Evolutionary conservation across 2,113 vertebrate species (phyloP), one percentile per base, ranked within the genome.

Genomic region (Platycercus adscitus): DNA sequence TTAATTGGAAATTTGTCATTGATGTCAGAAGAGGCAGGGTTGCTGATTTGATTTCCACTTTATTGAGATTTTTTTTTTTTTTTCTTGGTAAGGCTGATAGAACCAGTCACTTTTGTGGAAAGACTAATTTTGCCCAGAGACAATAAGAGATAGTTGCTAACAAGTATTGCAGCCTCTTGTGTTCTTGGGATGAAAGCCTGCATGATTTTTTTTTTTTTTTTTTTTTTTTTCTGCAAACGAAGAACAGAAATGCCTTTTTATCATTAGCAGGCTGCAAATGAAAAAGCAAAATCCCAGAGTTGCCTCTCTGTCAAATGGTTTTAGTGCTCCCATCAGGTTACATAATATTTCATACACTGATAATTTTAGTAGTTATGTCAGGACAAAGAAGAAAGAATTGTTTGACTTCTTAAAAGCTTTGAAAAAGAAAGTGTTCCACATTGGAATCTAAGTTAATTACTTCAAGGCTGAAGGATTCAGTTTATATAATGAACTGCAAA

Each of bases 401-500:
- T 89, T 41, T 83, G 35, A 94, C 14, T 96, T 94, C 91, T 60
- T 50, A 64, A 97, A 88, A 37, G 1, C 21, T 84, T 47, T 61
- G 31, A 71, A 61, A 79, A 80, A 18, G 18, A 88, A 88, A 89
- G 78, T 89, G 6, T 79, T 94, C 64, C 60, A 90, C 89, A 93
- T 65, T 95, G 58, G 39, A 64, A 86, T 73, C 65, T 58, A 88
- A 88, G 21, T 93, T 91, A 94, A 87, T 94, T 96, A 96, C 37
- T 68, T 79, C 24, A 87, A 82, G 56, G 17, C 29, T 71, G 60
- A 97, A 96, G 94, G 29, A 89, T 92, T 97, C 43, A 86, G 28
- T 95, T 95, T 88, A 97, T 97, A 94, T 89, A 95, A 97, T 76
- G 66, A 95, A 95, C 50, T 88, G 49, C 37, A 96, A 95, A 89